Conservation (phyloP, 2,888 invertebrate species). For the Chironomus riparius region DNA sequence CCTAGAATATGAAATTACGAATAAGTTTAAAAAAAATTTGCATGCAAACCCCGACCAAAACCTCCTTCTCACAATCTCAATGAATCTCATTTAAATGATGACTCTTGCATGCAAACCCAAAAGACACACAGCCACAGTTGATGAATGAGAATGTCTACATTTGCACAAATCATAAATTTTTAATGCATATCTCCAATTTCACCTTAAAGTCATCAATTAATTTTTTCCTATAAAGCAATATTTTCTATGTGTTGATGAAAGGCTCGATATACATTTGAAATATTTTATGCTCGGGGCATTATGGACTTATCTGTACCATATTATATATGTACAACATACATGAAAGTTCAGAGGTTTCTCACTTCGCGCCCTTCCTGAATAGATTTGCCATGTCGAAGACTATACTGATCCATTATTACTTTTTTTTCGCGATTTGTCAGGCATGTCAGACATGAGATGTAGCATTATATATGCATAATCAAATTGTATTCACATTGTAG, state of each 20-base stretch:
- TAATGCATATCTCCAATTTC: neutral
- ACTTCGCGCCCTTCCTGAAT: conserved; percentile 19
- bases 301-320: neutral
- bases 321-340: too few species aligned
- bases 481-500: neutral
- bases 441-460: neutral
- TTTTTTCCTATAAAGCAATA: neutral
- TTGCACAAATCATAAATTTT: neutral
- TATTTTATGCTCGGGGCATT: neutral
- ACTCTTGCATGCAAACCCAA: too few species aligned
- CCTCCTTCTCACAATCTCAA: too few species aligned
- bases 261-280: neutral
- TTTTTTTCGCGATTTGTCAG: neutral
- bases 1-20: too few species aligned
- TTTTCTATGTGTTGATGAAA: neutral
- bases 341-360: conserved; percentile 7
- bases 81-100: too few species aligned
- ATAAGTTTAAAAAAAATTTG: too few species aligned
- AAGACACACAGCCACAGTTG: too few species aligned
- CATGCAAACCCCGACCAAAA: too few species aligned
- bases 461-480: neutral
- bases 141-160: too few species aligned
- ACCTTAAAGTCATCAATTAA: neutral
- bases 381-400: neutral
- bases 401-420: neutral